Evolutionary conservation across 2,113 vertebrate species (phyloP).

Genomic region (Fulica atra): DNA sequence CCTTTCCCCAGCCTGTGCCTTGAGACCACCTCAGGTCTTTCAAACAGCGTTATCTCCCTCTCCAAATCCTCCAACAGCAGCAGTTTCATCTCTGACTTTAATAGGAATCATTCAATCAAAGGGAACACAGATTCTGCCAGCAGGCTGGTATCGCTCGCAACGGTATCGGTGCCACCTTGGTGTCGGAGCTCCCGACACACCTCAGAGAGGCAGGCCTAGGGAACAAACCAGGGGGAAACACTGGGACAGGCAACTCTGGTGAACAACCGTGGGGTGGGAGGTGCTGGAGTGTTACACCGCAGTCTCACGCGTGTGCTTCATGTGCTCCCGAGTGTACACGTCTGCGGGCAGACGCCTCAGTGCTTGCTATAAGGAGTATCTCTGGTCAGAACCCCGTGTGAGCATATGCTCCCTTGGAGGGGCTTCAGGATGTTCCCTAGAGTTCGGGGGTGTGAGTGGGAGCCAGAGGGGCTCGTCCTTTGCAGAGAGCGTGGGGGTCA

Average conservation of each 20-base stretch:
- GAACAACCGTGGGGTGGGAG: background rate
- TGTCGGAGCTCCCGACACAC: background rate
- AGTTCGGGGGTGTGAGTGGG: conserved; percentile 91
- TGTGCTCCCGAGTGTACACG: background rate
- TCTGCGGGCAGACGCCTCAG: background rate
- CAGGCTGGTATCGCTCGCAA: background rate
- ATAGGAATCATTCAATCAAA: conserved; percentile 22
- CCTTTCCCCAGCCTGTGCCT: background rate
- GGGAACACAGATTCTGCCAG: conserved; percentile 24
- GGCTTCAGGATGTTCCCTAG: conserved; percentile 70
- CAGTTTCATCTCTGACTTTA: conserved; percentile 41
- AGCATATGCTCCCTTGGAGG: background rate
- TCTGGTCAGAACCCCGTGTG: conserved; percentile 13
- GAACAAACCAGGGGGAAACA: background rate
- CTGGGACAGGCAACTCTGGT: background rate
- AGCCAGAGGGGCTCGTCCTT: conserved; percentile 87
- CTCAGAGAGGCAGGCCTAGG: background rate
- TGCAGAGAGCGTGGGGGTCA: conserved; percentile 68
- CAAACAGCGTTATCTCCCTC: background rate
- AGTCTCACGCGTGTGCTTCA: conserved; percentile 33
- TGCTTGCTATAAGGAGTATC: background rate
- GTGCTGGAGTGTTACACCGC: conserved; percentile 46
- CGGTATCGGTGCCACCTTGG: background rate
- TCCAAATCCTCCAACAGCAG: background rate
- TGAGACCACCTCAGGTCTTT: background rate